Evolutionary conservation across 1,140 invertebrate genomes (phyloP).

Genomic region (Sitobion miscanthi): DNA sequence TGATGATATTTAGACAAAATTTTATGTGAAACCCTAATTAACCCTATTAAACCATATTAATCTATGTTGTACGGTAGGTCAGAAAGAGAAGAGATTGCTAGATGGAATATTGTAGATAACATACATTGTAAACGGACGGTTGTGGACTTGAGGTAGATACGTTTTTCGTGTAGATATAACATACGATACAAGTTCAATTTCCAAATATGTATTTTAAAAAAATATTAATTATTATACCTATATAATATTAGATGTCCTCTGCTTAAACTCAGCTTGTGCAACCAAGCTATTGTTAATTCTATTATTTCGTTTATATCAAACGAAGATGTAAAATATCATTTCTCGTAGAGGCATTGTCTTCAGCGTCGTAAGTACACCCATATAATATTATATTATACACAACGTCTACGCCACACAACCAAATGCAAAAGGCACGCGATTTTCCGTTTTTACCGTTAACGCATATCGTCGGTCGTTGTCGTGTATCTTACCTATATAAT

Average conservation of each 20-base stretch:
- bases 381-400: not conserved
- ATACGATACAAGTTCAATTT: no score
- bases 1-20: not conserved
- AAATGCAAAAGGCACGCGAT: not conserved
- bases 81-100: not conserved
- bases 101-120: no score
- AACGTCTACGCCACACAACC: not conserved
- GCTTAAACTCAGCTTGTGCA: not conserved
- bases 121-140: no score
- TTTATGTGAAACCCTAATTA: not conserved
- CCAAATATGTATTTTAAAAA: no score
- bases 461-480: not conserved
- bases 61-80: not conserved
- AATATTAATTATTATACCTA: no score
- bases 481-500: not conserved
- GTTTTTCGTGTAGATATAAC: no score
- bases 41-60: not conserved
- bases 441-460: constrained; percentile 11
- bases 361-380: not conserved
- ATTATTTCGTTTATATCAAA: not conserved
- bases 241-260: no score
- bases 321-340: not conserved
- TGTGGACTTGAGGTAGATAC: no score
- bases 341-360: not conserved
- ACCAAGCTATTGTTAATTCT: not conserved